Percentiles rank a stretch among this genome's conserved stretches.
phyloP scores from a whole-genome alignment of 2,113 vertebrate species.

The Acanthochromis polyacanthus region DNA sequence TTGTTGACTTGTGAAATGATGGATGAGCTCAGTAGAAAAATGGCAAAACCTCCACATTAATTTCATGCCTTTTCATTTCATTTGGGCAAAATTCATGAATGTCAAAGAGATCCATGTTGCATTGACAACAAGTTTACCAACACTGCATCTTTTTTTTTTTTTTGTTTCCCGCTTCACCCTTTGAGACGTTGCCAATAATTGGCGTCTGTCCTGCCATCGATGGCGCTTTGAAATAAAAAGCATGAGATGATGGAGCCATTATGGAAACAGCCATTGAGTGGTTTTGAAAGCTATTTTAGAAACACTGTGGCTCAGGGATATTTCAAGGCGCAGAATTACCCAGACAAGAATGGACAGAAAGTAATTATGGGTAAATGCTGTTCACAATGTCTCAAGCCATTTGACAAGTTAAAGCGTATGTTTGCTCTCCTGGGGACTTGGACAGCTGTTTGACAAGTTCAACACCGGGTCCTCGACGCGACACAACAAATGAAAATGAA shows the following conservation, averaged over 20 bases:
- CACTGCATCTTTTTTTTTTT: background rate
- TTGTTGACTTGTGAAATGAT: constrained; percentile 42
- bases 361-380: constrained; percentile 65
- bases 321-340: constrained; percentile 59
- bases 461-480: background rate
- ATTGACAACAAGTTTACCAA: constrained; percentile 10
- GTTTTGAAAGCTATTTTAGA: constrained; percentile 56
- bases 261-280: constrained; percentile 63
- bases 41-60: constrained; percentile 11
- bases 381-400: constrained; percentile 46
- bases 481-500: constrained; percentile 14
- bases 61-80: constrained; percentile 22
- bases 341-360: constrained; percentile 55
- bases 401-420: constrained; percentile 58
- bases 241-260: constrained; percentile 67
- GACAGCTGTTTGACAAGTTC: constrained; percentile 43
- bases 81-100: constrained; percentile 19
- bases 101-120: constrained; percentile 2
- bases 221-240: constrained; percentile 41
- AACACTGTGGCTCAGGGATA: constrained; percentile 59
- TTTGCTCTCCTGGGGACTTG: constrained; percentile 33
- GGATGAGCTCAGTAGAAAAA: constrained; percentile 29
- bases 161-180: constrained; percentile 1
- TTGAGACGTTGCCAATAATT: constrained; percentile 44
- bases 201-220: constrained; percentile 51